Base-by-base conservation (phyloP, 64 coral and sea anemone genomes). In the Stylophora pistillata region DNA sequence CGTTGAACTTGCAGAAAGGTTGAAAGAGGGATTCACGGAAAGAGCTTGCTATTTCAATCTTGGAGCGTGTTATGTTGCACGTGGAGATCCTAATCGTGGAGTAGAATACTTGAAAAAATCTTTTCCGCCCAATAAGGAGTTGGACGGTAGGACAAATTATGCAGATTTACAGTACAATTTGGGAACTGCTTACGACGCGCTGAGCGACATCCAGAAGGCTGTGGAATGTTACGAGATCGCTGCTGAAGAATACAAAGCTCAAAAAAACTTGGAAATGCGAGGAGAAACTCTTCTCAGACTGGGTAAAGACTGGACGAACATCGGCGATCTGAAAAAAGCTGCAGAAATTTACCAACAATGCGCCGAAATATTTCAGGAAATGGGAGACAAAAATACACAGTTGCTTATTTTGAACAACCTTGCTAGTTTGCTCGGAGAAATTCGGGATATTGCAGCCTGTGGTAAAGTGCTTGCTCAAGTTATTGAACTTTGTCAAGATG, bases 1-100 rank as follows among this genome's bases (percentile, higher is more conserved):
- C 14, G 87, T 88, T 13, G 61, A 74, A 15, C 90, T 99, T 73
- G 87, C 97, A 30, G 76, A 62, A 26, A 58, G 82, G 0, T 60
- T 95, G 2, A 91, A 93, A 20, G 97, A 99, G 74, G 93, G 90
- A 0, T 99, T 95, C 71, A 99, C 91, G 0, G 87, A 90, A 59
- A 95, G 97, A 93, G 97, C 97, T 15, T 99, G 97, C 30, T 93
- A 90, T 70, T 99, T 99, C 25, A 99, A 99, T 78, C 83, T 99
- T 9, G 97, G 97, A 31, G 97, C 97, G 75, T 93, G 97, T 78
- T 99, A 79, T 71, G 97, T 99, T 12, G 97, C 97, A 0, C 84
- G 72, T 60, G 93, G 93, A 30, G 94, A 99, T 88, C 93, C 97
- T 4, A 88, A 80, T 55, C 92, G 90, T 75, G 97, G 97, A 3